Base-by-base conservation (phyloP, 2,113 vertebrate genomes). In the Ceratotherium simum region DNA sequence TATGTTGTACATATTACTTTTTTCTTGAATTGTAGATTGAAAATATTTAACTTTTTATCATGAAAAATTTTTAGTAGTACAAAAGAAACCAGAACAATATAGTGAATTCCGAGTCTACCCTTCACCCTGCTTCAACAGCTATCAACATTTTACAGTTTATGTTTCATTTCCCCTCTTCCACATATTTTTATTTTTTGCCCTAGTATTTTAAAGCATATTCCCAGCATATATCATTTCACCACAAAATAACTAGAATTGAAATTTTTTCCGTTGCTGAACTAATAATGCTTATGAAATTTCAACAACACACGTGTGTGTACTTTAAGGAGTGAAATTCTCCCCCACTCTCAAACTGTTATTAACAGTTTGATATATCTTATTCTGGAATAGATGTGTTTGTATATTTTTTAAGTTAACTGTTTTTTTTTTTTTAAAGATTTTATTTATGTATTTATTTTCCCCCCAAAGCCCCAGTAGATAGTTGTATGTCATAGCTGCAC, bases 11-110 rank as follows among this genome's bases (percentile, higher is more conserved):
- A 39, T 51, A 46, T 90, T 82, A 70, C 64, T 54, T 65, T 86
- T 94, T 75, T 90, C 16, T 92, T 96, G 39, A 75, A 67, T 42
- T 75, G 36, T 84, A 89, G 54, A 79, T 87, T 33, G 58, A 91
- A 91, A 83, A 48, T 58, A 82, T 42, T 91, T 87, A 93, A 75
- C 13, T 36, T 82, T 81, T 76, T 72, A 73, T 85, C 46, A 46
- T 75, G 54, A 87, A 73, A 69, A 54, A 6, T 90, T 54, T 93
- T 80, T 58, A 60, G 51, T 70, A 64, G 33, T 39, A 42, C 27
- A 58, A 39, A 89, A 65, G 36, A 69, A 87, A 95, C 72, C 9
- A 60, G 27, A 79, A 83, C 10, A 73, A 5, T 75, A 18, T 72
- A n/a, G 13, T 88, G 60, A 86, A 67, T 96, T 76, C 75, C 46